Evolutionary conservation across 2,113 vertebrate genomes (phyloP).

Genomic region (cattle (Bos taurus)): ARS-UCD2.0 NC_037340.1:7637501-7638000

Average conservation of each 20-base stretch:
- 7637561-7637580: neutral
- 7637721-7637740: neutral
- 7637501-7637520: neutral
- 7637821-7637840: too few relatives aligned
- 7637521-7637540: neutral
- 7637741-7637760: neutral
- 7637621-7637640: neutral
- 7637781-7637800: neutral
- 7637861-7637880: neutral
- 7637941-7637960: neutral
- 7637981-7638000: neutral
- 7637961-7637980: neutral
- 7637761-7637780: neutral
- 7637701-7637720: neutral
- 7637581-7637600: neutral
- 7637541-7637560: neutral
- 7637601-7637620: neutral
- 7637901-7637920: neutral
- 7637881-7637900: neutral
- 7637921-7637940: neutral
- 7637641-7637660: neutral
- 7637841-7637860: neutral
- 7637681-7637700: neutral
- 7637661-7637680: neutral
- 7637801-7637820: neutral